Evolutionary conservation across 1,140 invertebrate species (phyloP).

Genomic region (Eciton burchellii): DNA sequence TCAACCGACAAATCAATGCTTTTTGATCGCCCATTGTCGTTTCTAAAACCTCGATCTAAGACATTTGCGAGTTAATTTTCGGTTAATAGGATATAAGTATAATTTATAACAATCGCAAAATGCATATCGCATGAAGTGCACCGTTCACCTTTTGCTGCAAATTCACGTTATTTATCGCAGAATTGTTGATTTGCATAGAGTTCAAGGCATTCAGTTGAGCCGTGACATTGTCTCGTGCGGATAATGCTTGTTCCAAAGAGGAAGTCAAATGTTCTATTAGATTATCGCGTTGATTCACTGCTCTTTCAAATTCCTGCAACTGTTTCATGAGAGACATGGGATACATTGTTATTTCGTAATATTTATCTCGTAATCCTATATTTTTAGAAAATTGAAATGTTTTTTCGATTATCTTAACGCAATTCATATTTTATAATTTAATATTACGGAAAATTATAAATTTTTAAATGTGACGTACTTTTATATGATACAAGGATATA

Average conservation of each 20-base stretch:
- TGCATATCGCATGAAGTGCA: neutral
- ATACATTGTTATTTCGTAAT: neutral
- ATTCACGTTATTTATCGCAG: conserved; percentile 44
- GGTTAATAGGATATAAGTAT: conserved; percentile 17
- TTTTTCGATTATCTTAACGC: neutral
- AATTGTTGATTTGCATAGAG: conserved; percentile 63
- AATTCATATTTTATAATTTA: neutral
- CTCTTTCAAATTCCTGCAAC: conserved; percentile 81
- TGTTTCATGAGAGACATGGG: conserved; percentile 55
- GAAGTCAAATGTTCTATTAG: conserved; percentile 81
- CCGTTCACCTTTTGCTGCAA: conserved; percentile 76
- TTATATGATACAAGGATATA: conserved; percentile 78
- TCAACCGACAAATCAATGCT: conserved; percentile 70
- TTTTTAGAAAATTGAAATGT: neutral
- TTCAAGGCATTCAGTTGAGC: conserved; percentile 76
- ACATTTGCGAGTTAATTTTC: conserved; percentile 20
- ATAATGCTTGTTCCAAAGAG: conserved; percentile 80
- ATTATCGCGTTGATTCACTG: conserved; percentile 80
- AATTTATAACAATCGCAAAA: conserved; percentile 1
- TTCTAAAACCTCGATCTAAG: conserved; percentile 73
- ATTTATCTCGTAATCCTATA: neutral
- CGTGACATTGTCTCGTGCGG: conserved; percentile 77
- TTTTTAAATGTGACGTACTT: conserved; percentile 72
- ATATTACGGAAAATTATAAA: neutral
- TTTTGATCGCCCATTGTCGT: conserved; percentile 67